A percentile compares a stretch with the other conserved stretches of the same genome.
These are phyloP conservation scores for Drosophila colorata DNA, from an alignment of 2,888 invertebrate species.

Conservation along the genomic window DNA sequence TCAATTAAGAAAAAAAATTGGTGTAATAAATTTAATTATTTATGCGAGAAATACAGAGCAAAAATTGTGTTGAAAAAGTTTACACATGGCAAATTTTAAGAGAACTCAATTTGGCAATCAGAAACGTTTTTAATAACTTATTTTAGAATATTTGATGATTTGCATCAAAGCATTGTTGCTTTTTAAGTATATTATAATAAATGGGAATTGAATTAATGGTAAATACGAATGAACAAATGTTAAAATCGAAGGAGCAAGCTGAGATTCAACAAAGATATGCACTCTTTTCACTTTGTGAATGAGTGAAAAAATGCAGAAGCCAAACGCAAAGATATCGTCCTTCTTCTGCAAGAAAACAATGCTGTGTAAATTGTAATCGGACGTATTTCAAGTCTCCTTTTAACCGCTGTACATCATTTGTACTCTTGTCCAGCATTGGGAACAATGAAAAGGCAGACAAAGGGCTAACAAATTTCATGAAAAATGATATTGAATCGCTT, in stretches of 20 bases:
- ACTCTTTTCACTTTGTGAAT: too few species aligned
- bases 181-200: too few species aligned
- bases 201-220: too few species aligned
- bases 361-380: not conserved
- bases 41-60: not conserved
- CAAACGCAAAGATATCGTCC: too few species aligned
- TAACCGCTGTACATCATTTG: constrained; percentile 31
- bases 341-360: not conserved
- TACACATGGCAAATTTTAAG: not conserved
- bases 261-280: too few species aligned
- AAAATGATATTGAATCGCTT: constrained; percentile 67
- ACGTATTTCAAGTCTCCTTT: not conserved
- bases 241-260: too few species aligned
- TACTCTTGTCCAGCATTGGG: constrained; percentile 26
- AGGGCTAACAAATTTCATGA: constrained; percentile 58
- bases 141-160: not conserved
- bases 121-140: not conserved
- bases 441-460: constrained; percentile 33
- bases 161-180: too few species aligned
- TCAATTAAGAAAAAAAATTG: constrained; percentile 4
- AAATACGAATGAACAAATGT: too few species aligned
- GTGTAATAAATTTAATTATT: constrained; percentile 4
- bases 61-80: not conserved
- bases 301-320: too few species aligned
- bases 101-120: not conserved